phyloP scores from a whole-genome alignment of 2,797 vertebrate species.

The Tympanoctomys barrerae region DNA sequence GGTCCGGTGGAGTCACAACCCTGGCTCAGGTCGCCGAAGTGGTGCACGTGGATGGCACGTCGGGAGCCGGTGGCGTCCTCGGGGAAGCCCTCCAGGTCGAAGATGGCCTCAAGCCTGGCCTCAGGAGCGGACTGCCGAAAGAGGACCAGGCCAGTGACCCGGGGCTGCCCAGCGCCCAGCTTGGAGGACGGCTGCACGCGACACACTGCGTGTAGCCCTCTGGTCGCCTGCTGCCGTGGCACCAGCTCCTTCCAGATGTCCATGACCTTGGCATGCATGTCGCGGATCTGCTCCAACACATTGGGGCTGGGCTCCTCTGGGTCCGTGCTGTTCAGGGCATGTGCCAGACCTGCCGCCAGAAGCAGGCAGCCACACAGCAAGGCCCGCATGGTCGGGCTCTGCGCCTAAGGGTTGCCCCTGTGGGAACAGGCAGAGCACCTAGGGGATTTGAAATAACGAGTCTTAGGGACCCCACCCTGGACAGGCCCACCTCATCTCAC shows the following conservation, averaged over 20 bases:
- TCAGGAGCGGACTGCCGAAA: conserved; percentile 91
- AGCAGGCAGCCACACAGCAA: conserved; percentile 76
- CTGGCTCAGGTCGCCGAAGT: conserved; percentile 92
- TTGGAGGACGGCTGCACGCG: conserved; percentile 91
- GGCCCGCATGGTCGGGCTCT: conserved; percentile 79
- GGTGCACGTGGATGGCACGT: conserved; percentile 95
- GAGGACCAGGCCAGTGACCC: conserved; percentile 91
- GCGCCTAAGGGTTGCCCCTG: conserved; percentile 74
- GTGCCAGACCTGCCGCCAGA: conserved; percentile 53
- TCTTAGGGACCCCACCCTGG: background rate
- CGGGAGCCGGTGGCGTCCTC: conserved; percentile 59
- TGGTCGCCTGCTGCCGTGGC: conserved; percentile 73
- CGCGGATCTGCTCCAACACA: conserved; percentile 72
- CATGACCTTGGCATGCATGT: conserved; percentile 87
- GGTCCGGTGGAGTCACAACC: conserved; percentile 93
- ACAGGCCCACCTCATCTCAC: background rate
- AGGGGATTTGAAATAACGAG: background rate
- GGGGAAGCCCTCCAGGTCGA: conserved; percentile 92
- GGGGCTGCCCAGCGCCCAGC: conserved; percentile 87
- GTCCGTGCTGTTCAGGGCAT: background rate
- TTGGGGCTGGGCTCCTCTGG: conserved; percentile 71
- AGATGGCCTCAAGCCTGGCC: conserved; percentile 88
- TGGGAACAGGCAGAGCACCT: background rate
- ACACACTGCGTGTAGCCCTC: conserved; percentile 80
- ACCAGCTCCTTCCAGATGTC: conserved; percentile 87